Evolutionary conservation across 1,140 invertebrate genomes (phyloP).

Genomic region (Bombus sylvicola): DNA sequence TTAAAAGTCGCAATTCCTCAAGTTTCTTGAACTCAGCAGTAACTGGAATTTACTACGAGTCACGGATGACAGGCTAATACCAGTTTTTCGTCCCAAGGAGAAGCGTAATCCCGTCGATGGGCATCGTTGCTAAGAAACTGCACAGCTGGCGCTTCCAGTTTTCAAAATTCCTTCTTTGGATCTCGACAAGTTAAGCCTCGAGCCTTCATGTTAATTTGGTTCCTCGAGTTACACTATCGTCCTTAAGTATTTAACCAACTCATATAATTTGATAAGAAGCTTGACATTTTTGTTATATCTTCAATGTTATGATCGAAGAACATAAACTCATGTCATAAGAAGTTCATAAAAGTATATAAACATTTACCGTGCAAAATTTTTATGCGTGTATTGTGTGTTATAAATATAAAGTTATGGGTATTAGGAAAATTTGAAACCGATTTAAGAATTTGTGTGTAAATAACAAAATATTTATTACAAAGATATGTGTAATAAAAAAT

Average conservation of each 20-base stretch:
- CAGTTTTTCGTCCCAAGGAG: constrained; percentile 21
- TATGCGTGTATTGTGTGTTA: too few species aligned
- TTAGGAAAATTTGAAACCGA: too few species aligned
- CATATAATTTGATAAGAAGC: neutral
- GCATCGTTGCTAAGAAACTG: constrained; percentile 34
- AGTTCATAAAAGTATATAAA: too few species aligned
- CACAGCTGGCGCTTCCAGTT: constrained; percentile 38
- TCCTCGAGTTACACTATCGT: neutral
- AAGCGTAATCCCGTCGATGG: constrained; percentile 47
- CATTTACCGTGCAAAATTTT: too few species aligned
- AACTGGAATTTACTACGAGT: constrained; percentile 52
- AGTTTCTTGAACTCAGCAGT: constrained; percentile 52
- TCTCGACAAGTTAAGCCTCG: neutral
- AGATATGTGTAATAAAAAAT: too few species aligned
- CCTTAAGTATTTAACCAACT: neutral
- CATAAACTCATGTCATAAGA: too few species aligned
- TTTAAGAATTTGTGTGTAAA: too few species aligned
- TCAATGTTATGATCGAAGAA: neutral
- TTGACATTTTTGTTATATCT: neutral
- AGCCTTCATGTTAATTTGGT: constrained; percentile 38
- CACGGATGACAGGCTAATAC: constrained; percentile 56
- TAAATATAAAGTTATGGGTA: too few species aligned
- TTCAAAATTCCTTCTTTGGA: constrained; percentile 20
- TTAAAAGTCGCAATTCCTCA: constrained; percentile 37
- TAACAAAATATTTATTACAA: too few species aligned